Percentiles rank a stretch among this genome's conserved stretches.
Conservation (phyloP, 2,888 invertebrate species). For the Epistrophe eligans region DNA sequence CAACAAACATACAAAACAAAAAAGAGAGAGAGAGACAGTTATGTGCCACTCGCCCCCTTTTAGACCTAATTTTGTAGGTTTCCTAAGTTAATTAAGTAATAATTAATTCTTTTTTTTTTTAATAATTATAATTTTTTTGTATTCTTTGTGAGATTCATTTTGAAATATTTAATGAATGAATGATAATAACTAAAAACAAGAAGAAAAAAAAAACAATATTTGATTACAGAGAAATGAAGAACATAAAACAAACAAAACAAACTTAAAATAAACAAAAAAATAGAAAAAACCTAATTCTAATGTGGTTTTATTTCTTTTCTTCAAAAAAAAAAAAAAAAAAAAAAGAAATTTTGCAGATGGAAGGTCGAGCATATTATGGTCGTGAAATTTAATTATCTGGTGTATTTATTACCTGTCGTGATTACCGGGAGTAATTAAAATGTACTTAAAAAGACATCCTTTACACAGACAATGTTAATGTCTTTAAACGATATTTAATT, state of each 20-base stretch:
- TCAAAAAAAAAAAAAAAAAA: too few species aligned
- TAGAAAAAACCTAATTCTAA: constrained; percentile 55
- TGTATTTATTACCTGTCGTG: too few species aligned
- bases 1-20: constrained; percentile 24
- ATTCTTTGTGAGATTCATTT: constrained; percentile 75
- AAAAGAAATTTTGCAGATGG: too few species aligned
- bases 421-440: not conserved
- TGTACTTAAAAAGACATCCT: too few species aligned
- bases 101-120: constrained; percentile 70
- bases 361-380: not conserved
- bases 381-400: not conserved
- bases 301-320: constrained; percentile 5
- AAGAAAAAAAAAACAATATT: constrained; percentile 41
- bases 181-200: constrained; percentile 66
- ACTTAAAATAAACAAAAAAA: constrained; percentile 72
- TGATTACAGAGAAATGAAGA: constrained; percentile 72
- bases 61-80: constrained; percentile 76
- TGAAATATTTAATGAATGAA: constrained; percentile 68
- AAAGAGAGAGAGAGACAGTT: constrained; percentile 46
- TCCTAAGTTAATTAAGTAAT: constrained; percentile 76
- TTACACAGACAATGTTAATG: too few species aligned
- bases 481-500: too few species aligned
- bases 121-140: constrained; percentile 74
- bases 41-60: constrained; percentile 71
- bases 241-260: constrained; percentile 52